These are phyloP conservation scores for Cryptus armator DNA, from an alignment of 2,888 invertebrate species.

Conservation along the genomic window DNA sequence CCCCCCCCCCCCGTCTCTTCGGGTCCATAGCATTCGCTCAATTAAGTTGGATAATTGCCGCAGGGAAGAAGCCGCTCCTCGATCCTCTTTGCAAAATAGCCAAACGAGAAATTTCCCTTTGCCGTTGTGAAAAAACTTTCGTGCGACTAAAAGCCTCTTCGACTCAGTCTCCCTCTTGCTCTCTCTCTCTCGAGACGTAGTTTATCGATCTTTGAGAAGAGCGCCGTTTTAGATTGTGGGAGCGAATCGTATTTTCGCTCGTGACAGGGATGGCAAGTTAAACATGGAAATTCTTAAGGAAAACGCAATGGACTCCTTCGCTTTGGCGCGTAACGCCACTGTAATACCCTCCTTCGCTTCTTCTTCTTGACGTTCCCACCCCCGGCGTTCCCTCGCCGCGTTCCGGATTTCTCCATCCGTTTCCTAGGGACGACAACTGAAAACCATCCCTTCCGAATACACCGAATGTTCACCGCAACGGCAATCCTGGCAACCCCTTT, in stretches of 20 bases:
- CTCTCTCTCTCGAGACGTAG: not conserved
- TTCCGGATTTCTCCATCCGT: slow-evolving; percentile 61
- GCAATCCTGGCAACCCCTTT: slow-evolving; percentile 25
- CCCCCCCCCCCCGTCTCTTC: not conserved
- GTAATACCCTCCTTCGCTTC: slow-evolving; percentile 56
- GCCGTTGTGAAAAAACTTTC: not conserved
- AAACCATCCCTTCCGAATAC: slow-evolving; percentile 49
- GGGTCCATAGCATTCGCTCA: not conserved
- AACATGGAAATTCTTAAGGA: slow-evolving; percentile 76
- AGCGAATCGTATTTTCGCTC: not conserved
- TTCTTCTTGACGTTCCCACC: slow-evolving; percentile 52
- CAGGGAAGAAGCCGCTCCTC: not conserved
- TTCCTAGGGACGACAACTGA: slow-evolving; percentile 49
- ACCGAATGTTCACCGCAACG: slow-evolving; percentile 50
- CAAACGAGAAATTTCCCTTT: not conserved
- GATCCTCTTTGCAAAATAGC: not conserved
- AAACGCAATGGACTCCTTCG: slow-evolving; percentile 70
- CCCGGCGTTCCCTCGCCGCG: slow-evolving; percentile 60
- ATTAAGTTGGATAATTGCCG: slow-evolving; percentile 22
- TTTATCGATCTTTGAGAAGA: not conserved
- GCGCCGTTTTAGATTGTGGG: not conserved
- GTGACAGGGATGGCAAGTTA: slow-evolving; percentile 68
- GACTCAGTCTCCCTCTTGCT: slow-evolving; percentile 6
- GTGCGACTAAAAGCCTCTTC: not conserved
- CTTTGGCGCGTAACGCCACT: slow-evolving; percentile 47